Evolutionary conservation across 2,113 vertebrate genomes (phyloP), one percentile per base, ranked within the genome.

Genomic region (Carollia perspicillata): DNA sequence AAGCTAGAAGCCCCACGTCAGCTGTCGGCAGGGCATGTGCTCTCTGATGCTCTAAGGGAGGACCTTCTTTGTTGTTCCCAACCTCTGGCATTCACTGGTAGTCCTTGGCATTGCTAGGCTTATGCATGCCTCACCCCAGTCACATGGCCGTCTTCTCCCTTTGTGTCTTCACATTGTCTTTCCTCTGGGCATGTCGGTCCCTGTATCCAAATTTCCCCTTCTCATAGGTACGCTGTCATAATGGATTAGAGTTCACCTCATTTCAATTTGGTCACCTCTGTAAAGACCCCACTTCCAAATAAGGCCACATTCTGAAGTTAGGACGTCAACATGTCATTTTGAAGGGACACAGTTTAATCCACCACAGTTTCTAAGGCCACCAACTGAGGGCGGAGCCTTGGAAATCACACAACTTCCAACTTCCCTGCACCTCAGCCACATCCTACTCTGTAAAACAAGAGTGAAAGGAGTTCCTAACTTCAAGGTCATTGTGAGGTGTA

Each of bases 211-310:
- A n/a, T 37, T 12, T 42, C n/a, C 71, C 6, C 9, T 68, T 89
- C 75, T 20, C 28, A 35, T 44, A 72, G 55, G 4, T 3, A 68
- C 40, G 17, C 8, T 26, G 22, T 33, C 28, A 12, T 37, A 11
- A 7, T 11, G 40, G 3, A 66, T 26, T 47, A 60, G 35, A 69
- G 30, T 6, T 35, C 47, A 16, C 10, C 26, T 95, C 85, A 42
- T 5, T 71, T 55, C 69, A 42, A 55, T 11, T 28, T 69, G 40
- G 20, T 80, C 79, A 22, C 74, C n/a, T 80, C 47, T 65, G 5
- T n/a, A 49, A 85, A 60, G 65, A 92, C 40, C n/a, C 47, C 68
- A 30, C 71, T 65, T n/a, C 22, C 13, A 86, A n/a, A 75, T 42
- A 49, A 26, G 35, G 35, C 77, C 33, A 22, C 28, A 3, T 87